These are phyloP conservation scores for Trinorchestia longiramus DNA, from an alignment of 1,140 invertebrate genomes.

Conservation along the genomic window DNA sequence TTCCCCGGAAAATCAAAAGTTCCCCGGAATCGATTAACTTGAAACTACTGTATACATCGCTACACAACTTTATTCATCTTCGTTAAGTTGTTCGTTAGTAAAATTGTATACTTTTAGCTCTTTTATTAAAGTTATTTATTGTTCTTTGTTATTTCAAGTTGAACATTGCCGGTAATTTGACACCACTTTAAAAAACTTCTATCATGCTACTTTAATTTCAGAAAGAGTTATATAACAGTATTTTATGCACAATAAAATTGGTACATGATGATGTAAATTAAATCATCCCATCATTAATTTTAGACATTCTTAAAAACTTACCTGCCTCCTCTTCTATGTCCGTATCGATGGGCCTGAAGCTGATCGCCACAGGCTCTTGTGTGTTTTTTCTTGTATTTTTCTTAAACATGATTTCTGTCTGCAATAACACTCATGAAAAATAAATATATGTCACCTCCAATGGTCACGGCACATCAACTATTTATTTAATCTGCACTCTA, in stretches of 20 bases:
- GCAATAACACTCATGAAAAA: no score
- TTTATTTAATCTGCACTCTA: not conserved
- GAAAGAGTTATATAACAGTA: not conserved
- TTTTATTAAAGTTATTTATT: no score
- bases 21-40: no score
- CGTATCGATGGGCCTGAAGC: not conserved
- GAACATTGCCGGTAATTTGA: no score
- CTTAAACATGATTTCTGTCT: not conserved
- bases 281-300: not conserved
- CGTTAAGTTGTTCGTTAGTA: no score
- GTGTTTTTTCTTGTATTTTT: not conserved
- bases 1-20: no score
- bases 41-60: no score
- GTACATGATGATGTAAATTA: not conserved
- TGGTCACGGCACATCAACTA: no score
- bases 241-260: not conserved
- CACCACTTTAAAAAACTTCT: not conserved
- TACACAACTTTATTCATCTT: no score
- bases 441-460: no score
- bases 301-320: not conserved
- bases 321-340: not conserved
- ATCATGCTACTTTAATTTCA: not conserved
- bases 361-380: not conserved
- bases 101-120: no score
- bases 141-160: no score